Evolutionary conservation across 2,888 invertebrate genomes (phyloP).

Genomic region (Anthophora plumipes): DNA sequence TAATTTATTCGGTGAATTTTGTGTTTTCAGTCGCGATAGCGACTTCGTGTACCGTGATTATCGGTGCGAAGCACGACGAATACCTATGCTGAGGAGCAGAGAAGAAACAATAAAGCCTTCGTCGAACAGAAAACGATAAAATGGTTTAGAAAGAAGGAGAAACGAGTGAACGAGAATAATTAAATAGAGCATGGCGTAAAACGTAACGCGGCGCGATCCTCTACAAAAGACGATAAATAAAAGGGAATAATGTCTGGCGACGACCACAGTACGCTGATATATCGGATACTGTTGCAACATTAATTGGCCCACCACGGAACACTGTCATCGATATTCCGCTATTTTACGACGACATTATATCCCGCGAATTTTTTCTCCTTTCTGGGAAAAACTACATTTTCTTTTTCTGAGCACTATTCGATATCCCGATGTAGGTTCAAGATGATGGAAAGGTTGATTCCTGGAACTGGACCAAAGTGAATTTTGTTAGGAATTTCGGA

Average conservation of each 20-base stretch:
- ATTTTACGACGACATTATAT: not conserved
- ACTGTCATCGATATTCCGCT: constrained; percentile 23
- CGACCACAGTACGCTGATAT: constrained; percentile 30
- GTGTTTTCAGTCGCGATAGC: too few relatives aligned
- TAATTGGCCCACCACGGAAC: constrained; percentile 70
- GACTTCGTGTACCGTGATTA: too few relatives aligned
- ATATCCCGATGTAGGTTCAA: too few relatives aligned
- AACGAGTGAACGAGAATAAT: constrained; percentile 36
- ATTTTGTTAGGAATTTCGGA: too few relatives aligned
- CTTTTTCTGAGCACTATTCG: too few relatives aligned
- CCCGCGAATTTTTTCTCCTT: not conserved
- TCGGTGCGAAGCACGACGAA: not conserved
- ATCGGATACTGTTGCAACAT: constrained; percentile 46
- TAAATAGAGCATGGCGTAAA: constrained; percentile 34
- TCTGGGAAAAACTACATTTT: too few relatives aligned
- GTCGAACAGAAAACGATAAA: not conserved
- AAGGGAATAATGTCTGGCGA: constrained; percentile 38
- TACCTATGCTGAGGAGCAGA: not conserved
- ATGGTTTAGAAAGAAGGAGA: not conserved
- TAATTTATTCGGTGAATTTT: too few relatives aligned
- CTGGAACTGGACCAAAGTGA: too few relatives aligned
- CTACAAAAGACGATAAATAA: constrained; percentile 43
- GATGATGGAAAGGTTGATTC: too few relatives aligned
- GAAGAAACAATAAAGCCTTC: not conserved
- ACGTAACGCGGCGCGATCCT: constrained; percentile 20